phyloP scores from a whole-genome alignment of 2,113 vertebrate genomes.

The Phylloscopus trochilus region DNA sequence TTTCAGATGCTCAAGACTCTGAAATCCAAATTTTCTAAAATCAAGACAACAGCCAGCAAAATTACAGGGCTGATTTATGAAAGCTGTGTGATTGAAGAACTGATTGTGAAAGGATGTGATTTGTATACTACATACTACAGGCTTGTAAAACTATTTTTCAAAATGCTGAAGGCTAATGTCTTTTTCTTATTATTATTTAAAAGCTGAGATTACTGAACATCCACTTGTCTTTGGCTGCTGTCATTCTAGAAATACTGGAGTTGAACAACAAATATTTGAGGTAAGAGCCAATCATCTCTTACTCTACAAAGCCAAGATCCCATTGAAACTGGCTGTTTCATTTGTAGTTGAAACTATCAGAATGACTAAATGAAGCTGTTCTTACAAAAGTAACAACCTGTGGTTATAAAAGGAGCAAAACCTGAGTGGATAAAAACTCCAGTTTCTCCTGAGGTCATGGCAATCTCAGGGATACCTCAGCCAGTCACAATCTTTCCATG shows the following conservation, averaged over 20 bases:
- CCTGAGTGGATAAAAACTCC: background rate
- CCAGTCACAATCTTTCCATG: background rate
- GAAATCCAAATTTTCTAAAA: conserved; percentile 12
- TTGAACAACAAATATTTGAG: background rate
- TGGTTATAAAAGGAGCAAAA: background rate
- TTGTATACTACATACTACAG: background rate
- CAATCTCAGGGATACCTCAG: background rate
- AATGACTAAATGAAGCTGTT: background rate
- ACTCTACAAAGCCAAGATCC: background rate
- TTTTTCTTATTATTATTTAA: background rate
- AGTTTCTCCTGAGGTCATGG: background rate
- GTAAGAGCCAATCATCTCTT: background rate
- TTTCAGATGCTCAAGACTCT: background rate
- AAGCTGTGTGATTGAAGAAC: background rate
- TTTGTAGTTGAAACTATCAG: background rate
- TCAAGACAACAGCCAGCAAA: background rate
- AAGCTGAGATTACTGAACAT: background rate
- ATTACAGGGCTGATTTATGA: background rate
- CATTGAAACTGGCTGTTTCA: background rate
- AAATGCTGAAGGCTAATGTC: background rate
- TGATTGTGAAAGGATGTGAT: background rate
- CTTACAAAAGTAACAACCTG: background rate
- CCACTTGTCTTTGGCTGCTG: background rate
- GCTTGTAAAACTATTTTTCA: background rate
- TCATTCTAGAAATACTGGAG: background rate